phyloP scores from a whole-genome alignment of 1,140 invertebrate genomes.

The Lepidurus apus region DNA sequence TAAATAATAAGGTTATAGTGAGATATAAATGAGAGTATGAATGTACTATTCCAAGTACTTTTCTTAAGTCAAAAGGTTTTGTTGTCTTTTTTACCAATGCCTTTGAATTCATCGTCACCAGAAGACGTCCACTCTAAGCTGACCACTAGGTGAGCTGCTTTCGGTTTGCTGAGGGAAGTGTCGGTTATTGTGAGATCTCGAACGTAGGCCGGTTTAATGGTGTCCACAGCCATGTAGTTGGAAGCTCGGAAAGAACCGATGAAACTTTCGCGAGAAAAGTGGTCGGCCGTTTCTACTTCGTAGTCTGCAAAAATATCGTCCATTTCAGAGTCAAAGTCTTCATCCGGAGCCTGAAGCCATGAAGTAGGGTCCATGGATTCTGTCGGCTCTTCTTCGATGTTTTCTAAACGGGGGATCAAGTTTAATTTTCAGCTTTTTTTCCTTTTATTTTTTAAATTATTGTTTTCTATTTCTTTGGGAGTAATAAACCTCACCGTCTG shows the following conservation, averaged over 20 bases:
- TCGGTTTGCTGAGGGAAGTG: not conserved
- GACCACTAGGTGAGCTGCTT: not conserved
- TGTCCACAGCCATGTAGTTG: not conserved
- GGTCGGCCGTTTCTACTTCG: not conserved
- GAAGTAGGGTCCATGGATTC: too few species aligned
- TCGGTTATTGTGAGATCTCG: not conserved
- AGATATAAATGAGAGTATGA: too few species aligned
- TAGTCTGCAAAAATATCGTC: not conserved
- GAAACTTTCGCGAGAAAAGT: not conserved
- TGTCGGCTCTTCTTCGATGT: too few species aligned
- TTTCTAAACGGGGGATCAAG: too few species aligned
- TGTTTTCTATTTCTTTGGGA: too few species aligned
- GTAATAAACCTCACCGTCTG: too few species aligned
- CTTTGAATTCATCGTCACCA: not conserved
- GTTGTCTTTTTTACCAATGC: not conserved
- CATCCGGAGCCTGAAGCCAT: not conserved
- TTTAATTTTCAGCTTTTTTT: too few species aligned
- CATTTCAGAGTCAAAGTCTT: not conserved
- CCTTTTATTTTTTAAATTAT: too few species aligned
- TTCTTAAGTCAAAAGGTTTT: not conserved
- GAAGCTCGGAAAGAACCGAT: not conserved
- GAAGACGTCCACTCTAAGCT: not conserved
- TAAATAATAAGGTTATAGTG: too few species aligned
- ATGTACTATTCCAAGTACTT: too few species aligned
- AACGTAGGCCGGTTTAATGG: not conserved